phyloP scores from a whole-genome alignment of 2,888 invertebrate genomes.

The Lamproptera curius region DNA sequence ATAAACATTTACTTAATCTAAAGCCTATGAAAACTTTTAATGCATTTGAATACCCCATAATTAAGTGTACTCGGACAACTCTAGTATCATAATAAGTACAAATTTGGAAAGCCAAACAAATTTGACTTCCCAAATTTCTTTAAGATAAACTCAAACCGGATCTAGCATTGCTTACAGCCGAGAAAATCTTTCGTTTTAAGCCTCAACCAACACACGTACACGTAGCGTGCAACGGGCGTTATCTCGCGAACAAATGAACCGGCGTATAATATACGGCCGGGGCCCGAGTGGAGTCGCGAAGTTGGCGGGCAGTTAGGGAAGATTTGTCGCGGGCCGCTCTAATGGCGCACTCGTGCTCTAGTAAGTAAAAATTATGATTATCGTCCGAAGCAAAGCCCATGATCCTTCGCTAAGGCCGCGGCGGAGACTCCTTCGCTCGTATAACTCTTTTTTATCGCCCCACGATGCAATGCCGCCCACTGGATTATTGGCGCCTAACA shows the following conservation, averaged over 20 bases:
- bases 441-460: slow-evolving; percentile 77
- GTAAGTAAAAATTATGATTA: slow-evolving; percentile 79
- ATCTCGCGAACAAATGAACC: slow-evolving; percentile 45
- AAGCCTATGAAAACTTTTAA: too few species aligned
- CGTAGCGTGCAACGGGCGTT: too few species aligned
- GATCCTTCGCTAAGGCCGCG: slow-evolving; percentile 71
- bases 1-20: too few species aligned
- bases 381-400: slow-evolving; percentile 72
- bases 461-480: slow-evolving; percentile 52
- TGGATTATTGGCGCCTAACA: slow-evolving; percentile 58
- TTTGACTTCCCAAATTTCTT: too few species aligned
- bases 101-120: too few species aligned
- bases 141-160: too few species aligned
- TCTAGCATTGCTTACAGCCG: too few species aligned
- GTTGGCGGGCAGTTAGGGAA: slow-evolving; percentile 71
- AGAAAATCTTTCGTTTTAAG: too few species aligned
- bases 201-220: too few species aligned
- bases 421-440: slow-evolving; percentile 70
- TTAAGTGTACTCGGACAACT: too few species aligned
- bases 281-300: slow-evolving; percentile 56
- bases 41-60: too few species aligned
- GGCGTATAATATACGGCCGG: slow-evolving; percentile 44
- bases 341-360: slow-evolving; percentile 67
- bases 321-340: slow-evolving; percentile 71
- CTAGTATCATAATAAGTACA: too few species aligned